Evolutionary conservation across 2,113 vertebrate genomes (phyloP), one percentile per base, ranked within the genome.

Genomic region (Pelecanoides urinatrix): DNA sequence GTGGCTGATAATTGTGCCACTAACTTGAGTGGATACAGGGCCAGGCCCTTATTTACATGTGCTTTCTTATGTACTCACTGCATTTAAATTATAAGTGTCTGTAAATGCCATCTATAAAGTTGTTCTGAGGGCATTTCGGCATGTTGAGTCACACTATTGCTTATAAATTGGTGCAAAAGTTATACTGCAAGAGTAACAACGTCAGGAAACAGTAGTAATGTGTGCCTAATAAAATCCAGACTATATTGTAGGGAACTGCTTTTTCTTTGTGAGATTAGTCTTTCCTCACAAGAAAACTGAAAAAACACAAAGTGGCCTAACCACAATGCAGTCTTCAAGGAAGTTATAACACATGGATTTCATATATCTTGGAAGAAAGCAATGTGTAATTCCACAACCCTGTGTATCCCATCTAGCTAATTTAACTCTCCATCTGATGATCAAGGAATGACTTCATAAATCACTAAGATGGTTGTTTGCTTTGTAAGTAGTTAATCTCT

Each of bases 311-410:
- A 89, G 29, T 84, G 68, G 56, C 9, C 47, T 81, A 94, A 94
- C 52, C 73, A 67, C 73, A 92, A 71, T 20, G 15, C 44, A 81
- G 38, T 49, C 70, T 34, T 93, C 90, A 93, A 87, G 36, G 75
- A 96, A 92, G 25, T 72, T 85, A n/a, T n/a, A 87, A 92, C 70
- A 91, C 66, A 72, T 90, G 83, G 61, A 86, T 22, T 61, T 91
- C 63, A 93, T 83, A 59, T 47, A 88, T 59, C 40, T 84, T 78
- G 91, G 72, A 94, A 87, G 9, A 86, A 91, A 78, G 32, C 4
- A 75, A 52, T 20, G 19, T 45, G 19, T 32, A 84, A 80, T 91
- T 83, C 53, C 56, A 84, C 40, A 92, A 27, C 13, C 6, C 30
- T 75, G 36, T 87, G 16, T 49, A 91, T 72, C 20, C 17, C 49